Evolutionary conservation across 1,140 invertebrate species (phyloP).

Genomic region (Zaprionus nigranus): DNA sequence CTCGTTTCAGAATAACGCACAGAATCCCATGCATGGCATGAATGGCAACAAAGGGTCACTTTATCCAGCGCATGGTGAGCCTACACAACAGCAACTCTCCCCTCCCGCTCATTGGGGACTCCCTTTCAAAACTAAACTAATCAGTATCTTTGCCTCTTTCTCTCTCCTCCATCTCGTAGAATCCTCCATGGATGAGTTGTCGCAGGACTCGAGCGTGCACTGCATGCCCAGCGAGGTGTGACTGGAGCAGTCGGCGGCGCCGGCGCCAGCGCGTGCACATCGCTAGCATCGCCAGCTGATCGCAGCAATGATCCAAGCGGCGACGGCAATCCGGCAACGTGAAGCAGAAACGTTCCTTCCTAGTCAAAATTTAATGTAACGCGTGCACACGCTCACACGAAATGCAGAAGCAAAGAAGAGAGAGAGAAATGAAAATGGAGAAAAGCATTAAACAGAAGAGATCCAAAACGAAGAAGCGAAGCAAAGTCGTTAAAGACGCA

Average conservation of each 20-base stretch:
- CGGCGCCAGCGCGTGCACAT: conserved; percentile 71
- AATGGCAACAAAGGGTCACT: conserved; percentile 80
- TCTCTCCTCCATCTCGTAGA: conserved; percentile 85
- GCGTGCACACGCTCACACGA: conserved; percentile 46
- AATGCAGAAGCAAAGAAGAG: conserved; percentile 26
- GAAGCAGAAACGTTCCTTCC: conserved; percentile 77
- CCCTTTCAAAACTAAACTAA: neutral
- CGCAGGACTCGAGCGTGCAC: conserved; percentile 91
- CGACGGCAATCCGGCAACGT: neutral
- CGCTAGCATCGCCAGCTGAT: conserved; percentile 46
- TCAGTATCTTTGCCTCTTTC: neutral
- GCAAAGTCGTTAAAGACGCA: conserved; percentile 30
- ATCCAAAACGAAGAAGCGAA: conserved; percentile 13
- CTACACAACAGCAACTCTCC: neutral
- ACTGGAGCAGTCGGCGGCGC: conserved; percentile 73
- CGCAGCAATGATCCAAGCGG: conserved; percentile 19
- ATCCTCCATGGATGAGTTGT: conserved; percentile 92
- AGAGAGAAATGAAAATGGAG: conserved; percentile 5
- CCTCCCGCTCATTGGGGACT: neutral
- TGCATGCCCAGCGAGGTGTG: conserved; percentile 91
- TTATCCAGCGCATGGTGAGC: conserved; percentile 81
- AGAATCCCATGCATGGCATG: conserved; percentile 87
- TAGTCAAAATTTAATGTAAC: conserved; percentile 82
- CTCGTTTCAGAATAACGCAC: conserved; percentile 91
- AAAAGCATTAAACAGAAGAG: conserved; percentile 4